These are phyloP conservation scores for Hiodon tergisus DNA, from an alignment of 2,113 vertebrate species.

Conservation along the genomic window DNA sequence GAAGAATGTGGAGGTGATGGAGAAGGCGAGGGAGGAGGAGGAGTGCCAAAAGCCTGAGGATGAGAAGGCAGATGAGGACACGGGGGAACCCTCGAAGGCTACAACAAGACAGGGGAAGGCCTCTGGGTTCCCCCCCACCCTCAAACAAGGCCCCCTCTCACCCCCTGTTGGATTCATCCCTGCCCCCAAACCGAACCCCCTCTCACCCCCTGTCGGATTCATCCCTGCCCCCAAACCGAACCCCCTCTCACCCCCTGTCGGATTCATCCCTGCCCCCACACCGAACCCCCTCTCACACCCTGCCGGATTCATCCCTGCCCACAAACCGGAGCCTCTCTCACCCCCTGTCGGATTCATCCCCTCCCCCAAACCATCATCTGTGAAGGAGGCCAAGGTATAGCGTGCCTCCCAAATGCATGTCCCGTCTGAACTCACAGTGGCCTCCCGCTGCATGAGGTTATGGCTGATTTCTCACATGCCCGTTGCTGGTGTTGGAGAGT, in stretches of 20 bases:
- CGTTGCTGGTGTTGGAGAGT: too few species aligned
- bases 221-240: conserved; percentile 53
- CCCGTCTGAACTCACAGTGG: background rate
- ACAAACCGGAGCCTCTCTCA: conserved; percentile 52
- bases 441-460: background rate
- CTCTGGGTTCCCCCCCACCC: conserved; percentile 16
- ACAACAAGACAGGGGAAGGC: background rate
- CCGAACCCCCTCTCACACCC: conserved; percentile 44
- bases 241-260: conserved; percentile 56
- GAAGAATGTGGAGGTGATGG: conserved; percentile 32
- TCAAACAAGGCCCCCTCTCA: conserved; percentile 36
- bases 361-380: conserved; percentile 32
- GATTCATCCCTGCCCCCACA: conserved; percentile 58
- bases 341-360: conserved; percentile 63
- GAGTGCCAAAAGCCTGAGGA: conserved; percentile 35
- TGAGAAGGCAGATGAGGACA: conserved; percentile 32
- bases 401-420: background rate
- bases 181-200: conserved; percentile 38
- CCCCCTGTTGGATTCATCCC: conserved; percentile 46
- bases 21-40: conserved; percentile 21
- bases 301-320: conserved; percentile 55
- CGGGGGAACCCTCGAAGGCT: background rate
- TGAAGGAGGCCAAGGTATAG: conserved; percentile 8
- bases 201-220: conserved; percentile 52
- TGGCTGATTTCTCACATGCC: background rate